phyloP scores from a whole-genome alignment of 2,888 invertebrate species.

The Acrobasis suavella region DNA sequence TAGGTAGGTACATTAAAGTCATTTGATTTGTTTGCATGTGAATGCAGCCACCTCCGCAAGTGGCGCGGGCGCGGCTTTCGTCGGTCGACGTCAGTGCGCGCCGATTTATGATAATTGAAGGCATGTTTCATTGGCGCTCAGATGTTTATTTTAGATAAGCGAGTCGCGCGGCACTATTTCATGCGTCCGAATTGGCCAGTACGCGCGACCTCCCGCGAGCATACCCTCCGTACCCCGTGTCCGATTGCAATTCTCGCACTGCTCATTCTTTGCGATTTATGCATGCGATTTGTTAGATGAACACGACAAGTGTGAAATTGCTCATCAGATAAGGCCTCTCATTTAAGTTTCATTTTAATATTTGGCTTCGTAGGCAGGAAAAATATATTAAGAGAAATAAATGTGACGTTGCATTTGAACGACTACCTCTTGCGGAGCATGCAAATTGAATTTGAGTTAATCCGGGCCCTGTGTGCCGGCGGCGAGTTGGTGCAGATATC shows the following conservation, averaged over 20 bases:
- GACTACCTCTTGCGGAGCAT: slow-evolving; percentile 52
- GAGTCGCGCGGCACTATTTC: slow-evolving; percentile 75
- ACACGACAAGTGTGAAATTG: slow-evolving; percentile 63
- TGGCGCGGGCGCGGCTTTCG: slow-evolving; percentile 66
- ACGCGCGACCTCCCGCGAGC: slow-evolving; percentile 74
- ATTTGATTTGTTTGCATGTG: slow-evolving; percentile 58
- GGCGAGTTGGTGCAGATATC: slow-evolving; percentile 57
- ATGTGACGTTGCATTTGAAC: slow-evolving; percentile 37
- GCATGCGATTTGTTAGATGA: slow-evolving; percentile 62
- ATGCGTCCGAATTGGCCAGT: slow-evolving; percentile 73
- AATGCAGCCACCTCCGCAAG: slow-evolving; percentile 51
- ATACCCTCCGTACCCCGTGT: slow-evolving; percentile 51
- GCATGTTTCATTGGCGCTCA: slow-evolving; percentile 79
- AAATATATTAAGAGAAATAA: slow-evolving; percentile 29
- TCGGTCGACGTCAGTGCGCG: slow-evolving; percentile 69
- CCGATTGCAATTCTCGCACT: slow-evolving; percentile 66
- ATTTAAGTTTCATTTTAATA: slow-evolving; percentile 36
- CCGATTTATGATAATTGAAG: slow-evolving; percentile 83
- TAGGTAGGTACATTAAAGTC: slow-evolving; percentile 39
- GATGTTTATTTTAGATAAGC: slow-evolving; percentile 83
- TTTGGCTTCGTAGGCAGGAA: slow-evolving; percentile 15
- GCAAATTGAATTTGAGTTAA: slow-evolving; percentile 71
- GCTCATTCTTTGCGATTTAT: slow-evolving; percentile 68
- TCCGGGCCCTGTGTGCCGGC: slow-evolving; percentile 60
- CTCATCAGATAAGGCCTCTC: slow-evolving; percentile 55